These are phyloP conservation scores for Megalops atlanticus DNA, from an alignment of 2,113 vertebrate genomes.

Conservation along the genomic window DNA sequence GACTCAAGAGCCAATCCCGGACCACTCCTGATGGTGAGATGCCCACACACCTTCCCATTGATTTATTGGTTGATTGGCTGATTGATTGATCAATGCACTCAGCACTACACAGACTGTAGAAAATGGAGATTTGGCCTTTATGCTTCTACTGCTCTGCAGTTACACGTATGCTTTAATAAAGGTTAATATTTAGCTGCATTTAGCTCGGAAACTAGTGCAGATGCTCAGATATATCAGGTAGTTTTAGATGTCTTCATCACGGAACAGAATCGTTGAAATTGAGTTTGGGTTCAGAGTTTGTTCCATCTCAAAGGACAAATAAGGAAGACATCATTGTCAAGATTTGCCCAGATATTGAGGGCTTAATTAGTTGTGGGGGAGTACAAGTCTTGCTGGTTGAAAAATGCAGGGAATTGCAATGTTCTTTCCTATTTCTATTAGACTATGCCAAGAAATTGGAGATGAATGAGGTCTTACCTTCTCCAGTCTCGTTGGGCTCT, in stretches of 20 bases:
- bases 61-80: conserved; percentile 44
- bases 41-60: conserved; percentile 33
- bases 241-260: too few species aligned
- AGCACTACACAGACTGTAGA: too few species aligned
- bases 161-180: background rate
- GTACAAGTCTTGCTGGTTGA: background rate
- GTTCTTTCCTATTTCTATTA: background rate
- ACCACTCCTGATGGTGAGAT: conserved; percentile 81
- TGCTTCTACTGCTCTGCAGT: background rate
- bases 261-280: background rate
- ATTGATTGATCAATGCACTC: background rate
- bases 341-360: background rate
- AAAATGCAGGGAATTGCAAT: background rate
- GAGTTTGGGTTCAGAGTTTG: background rate
- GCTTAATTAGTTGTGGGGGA: background rate
- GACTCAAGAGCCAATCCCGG: conserved; percentile 92
- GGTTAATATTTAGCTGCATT: too few species aligned
- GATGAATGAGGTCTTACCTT: background rate
- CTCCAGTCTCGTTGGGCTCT: background rate
- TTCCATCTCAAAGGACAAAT: background rate
- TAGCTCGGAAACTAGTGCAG: too few species aligned
- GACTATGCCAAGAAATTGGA: background rate
- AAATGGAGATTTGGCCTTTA: background rate
- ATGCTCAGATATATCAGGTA: too few species aligned
- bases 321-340: background rate